These are phyloP conservation scores for Drosophila formosana DNA, from an alignment of 2,888 invertebrate species.

Conservation along the genomic window DNA sequence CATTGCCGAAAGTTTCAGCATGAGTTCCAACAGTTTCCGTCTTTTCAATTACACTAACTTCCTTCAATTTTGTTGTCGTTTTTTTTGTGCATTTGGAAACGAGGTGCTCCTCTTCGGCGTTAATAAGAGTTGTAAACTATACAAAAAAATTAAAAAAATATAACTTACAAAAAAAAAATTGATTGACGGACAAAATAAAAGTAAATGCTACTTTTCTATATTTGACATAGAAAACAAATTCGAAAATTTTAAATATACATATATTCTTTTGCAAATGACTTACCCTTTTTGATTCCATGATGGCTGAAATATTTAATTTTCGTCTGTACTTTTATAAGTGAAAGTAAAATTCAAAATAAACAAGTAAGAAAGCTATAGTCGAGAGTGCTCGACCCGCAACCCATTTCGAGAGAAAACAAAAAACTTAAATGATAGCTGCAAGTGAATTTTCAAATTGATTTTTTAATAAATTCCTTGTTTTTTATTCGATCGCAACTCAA, in stretches of 20 bases:
- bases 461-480: too few relatives aligned
- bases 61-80: slow-evolving; percentile 16
- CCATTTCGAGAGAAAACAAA: too few relatives aligned
- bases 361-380: too few relatives aligned
- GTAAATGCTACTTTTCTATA: too few relatives aligned
- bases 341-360: neutral
- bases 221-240: too few relatives aligned
- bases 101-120: slow-evolving; percentile 67
- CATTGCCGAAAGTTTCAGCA: neutral
- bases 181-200: too few relatives aligned
- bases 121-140: slow-evolving; percentile 48
- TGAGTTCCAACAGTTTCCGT: neutral
- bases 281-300: slow-evolving; percentile 46
- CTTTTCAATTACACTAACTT: neutral
- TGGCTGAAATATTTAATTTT: neutral
- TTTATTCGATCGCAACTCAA: too few relatives aligned
- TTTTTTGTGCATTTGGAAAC: slow-evolving; percentile 44
- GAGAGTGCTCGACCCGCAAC: too few relatives aligned
- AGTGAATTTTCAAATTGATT: too few relatives aligned
- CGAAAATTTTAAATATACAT: neutral
- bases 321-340: neutral
- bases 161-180: too few relatives aligned
- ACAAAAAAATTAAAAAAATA: neutral
- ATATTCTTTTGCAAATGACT: neutral
- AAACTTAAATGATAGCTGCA: too few relatives aligned